Evolutionary conservation across 2,797 vertebrate species (phyloP), one percentile per base, ranked within the genome.

Genomic region (Australoheros facetus): DNA sequence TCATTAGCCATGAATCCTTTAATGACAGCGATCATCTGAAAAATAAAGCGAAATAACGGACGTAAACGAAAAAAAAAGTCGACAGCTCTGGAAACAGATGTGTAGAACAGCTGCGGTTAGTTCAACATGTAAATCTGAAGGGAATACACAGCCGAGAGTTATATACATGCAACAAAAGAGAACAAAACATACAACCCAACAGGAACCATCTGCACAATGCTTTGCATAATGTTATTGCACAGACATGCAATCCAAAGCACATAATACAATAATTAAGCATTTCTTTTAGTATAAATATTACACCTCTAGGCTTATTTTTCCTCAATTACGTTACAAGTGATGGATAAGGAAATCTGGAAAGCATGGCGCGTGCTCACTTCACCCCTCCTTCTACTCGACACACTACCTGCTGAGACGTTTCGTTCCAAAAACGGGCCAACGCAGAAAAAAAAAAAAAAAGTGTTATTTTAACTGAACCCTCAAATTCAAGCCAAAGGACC

Each of bases 121-220:
- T 96, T 96, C 94, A 91, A 96, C 95, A 95, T 95, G 89, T 81
- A 81, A 81, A 95, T 82, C 75, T 77, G 94, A 95, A 78, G 80
- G 80, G 64, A 83, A 87, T 78, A 86, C 87, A 91, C 87, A 88
- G 79, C 72, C 19, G 78, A 88, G 80, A 92, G 90, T 85, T 73
- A 85, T 56, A 89, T 57, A 89, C 93, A 94, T 92, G 92, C 93
- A 93, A 90, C 89, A 93, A 85, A 87, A 34, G 2, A 3, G 56
- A 81, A 64, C 56, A 66, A 86, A 86, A 87, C 58, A 71, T 64
- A 88, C 71, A 92, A 91, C 85, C 83, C 60, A 90, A 91, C 80
- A 66, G 57, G 39, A 78, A 89, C 64, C 57, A 85, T 86, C 86
- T 86, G 89, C 85, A 91, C 80, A 89, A 82, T 85, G 74, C 81